Evolutionary conservation across 1,140 invertebrate species (phyloP).

Genomic region (Laodelphax striatellus): DNA sequence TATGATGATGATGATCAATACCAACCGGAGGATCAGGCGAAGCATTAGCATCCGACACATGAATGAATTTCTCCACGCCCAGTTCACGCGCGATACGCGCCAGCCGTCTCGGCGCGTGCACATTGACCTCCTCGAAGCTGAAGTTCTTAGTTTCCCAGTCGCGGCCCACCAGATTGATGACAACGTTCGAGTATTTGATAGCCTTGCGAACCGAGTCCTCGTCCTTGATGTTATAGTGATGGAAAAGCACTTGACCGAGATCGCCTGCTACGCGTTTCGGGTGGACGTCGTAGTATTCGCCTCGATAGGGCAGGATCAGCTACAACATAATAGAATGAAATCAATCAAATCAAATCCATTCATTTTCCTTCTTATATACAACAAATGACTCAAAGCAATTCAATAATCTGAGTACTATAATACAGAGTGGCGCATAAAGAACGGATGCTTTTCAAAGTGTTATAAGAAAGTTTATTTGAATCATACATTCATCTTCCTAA

Average conservation of each 20-base stretch:
- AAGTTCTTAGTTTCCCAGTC: slow-evolving; percentile 90
- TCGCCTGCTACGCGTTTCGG: slow-evolving; percentile 80
- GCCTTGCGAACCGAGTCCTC: slow-evolving; percentile 72
- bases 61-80: slow-evolving; percentile 76
- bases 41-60: slow-evolving; percentile 69
- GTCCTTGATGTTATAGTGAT: slow-evolving; percentile 75
- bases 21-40: slow-evolving; percentile 45
- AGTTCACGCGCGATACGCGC: slow-evolving; percentile 61
- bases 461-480: no score
- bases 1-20: slow-evolving; percentile 10
- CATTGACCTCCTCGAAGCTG: slow-evolving; percentile 67
- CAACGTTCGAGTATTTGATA: slow-evolving; percentile 87
- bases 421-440: no score
- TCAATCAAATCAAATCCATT: no score
- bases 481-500: no score
- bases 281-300: slow-evolving; percentile 66
- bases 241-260: slow-evolving; percentile 89
- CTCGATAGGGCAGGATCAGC: slow-evolving; percentile 76
- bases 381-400: no score
- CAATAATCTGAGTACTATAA: no score
- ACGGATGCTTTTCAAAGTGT: no score
- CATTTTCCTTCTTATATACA: no score
- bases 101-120: slow-evolving; percentile 56
- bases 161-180: slow-evolving; percentile 88
- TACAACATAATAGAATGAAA: no score